Evolutionary conservation across 2,113 vertebrate species (phyloP), one percentile per base, ranked within the genome.

Genomic region (Columba janthina): DNA sequence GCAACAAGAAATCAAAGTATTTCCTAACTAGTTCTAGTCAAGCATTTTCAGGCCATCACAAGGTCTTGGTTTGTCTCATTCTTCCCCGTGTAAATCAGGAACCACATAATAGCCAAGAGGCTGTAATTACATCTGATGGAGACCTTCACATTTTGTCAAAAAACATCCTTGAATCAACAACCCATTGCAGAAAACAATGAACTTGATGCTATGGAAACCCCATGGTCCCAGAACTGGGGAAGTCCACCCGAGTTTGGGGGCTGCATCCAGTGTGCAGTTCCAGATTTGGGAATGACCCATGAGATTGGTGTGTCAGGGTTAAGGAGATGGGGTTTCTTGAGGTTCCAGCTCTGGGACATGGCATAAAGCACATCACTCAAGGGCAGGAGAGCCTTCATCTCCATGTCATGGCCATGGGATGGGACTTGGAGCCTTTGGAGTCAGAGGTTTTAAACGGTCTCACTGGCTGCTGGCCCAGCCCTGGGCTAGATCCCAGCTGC

Each of bases 161-260:
- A 90, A 90, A 40, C 21, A 50, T 6, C 28, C 83, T 71, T 56
- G 12, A 38, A 65, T 56, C 20, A 75, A 46, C 12, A 70, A 34
- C 15, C 32, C 12, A 1, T 42, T 77, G 36, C 46, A 86, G 58
- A 70, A 90, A 36, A 15, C 42, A 71, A 78, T 26, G 28, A 70
- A 61, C 14, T 6, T 40, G 31, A 54, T 31, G 7, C 13, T 72
- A 10, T 26, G 28, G 51, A 90, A 93, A 58, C 2, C 26, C 31
- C 0, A 0, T 16, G 24, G 50, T 9, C n/a, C 21, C 28, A 70
- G 38, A 87, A 46, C 10, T 46, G 21, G 26, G 51, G 25, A 66
- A 81, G 74, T 6, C 15, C 54, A 80, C n/a, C 15, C 4, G 3
- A 70, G 13, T 34, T 5, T 76, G 56, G 13, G 25, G 31, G 11